Evolutionary conservation across 2,888 invertebrate species (phyloP).

Genomic region (Opisthograptis luteolata): DNA sequence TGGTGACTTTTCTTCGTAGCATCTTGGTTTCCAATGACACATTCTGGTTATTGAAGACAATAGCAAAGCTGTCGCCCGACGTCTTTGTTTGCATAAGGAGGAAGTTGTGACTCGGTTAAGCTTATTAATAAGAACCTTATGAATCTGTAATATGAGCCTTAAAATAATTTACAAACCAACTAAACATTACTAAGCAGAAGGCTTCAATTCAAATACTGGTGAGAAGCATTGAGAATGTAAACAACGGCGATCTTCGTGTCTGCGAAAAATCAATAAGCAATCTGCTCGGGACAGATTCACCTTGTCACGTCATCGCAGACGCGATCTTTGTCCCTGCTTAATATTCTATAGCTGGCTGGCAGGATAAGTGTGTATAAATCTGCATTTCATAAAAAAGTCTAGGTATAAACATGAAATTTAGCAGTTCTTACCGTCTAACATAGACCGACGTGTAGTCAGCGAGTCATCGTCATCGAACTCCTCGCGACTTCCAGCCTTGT

Average conservation of each 20-base stretch:
- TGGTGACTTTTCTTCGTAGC: no score
- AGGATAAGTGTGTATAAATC: no score
- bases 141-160: no score
- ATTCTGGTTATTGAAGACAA: background rate
- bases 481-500: slow-evolving; percentile 58
- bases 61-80: background rate
- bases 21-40: background rate
- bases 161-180: no score
- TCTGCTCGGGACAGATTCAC: slow-evolving; percentile 35
- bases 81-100: no score
- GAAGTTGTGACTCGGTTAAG: no score
- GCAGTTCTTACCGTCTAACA: slow-evolving; percentile 75
- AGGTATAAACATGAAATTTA: background rate
- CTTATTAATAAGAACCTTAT: no score
- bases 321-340: slow-evolving; percentile 42
- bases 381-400: background rate
- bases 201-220: background rate
- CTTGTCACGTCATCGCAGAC: slow-evolving; percentile 41
- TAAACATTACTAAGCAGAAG: no score
- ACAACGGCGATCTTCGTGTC: slow-evolving; percentile 34
- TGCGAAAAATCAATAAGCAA: slow-evolving; percentile 48
- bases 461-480: slow-evolving; percentile 65
- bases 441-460: slow-evolving; percentile 71
- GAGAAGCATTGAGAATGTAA: slow-evolving; percentile 22
- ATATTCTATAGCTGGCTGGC: slow-evolving; percentile 28